Evolutionary conservation across 2,888 invertebrate species (phyloP).

Genomic region (Myopa tessellatipennis): DNA sequence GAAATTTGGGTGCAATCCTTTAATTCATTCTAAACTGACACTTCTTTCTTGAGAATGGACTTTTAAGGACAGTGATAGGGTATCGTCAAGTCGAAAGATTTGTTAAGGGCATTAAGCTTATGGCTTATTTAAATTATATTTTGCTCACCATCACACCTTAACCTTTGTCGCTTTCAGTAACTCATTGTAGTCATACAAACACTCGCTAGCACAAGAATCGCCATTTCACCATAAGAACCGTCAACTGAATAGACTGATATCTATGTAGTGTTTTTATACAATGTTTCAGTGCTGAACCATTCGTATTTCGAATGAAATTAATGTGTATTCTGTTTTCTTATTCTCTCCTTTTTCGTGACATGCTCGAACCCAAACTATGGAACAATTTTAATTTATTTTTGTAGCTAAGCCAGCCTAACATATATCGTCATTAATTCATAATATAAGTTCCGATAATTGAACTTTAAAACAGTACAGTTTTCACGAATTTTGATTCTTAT

Average conservation of each 20-base stretch:
- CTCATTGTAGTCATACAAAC: conserved; percentile 11
- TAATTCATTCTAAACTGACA: no score
- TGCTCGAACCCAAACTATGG: conserved; percentile 50
- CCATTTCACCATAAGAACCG: not conserved
- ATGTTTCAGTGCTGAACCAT: not conserved
- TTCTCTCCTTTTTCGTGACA: conserved; percentile 48
- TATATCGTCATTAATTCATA: conserved; percentile 63
- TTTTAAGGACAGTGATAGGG: no score
- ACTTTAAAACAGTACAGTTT: conserved; percentile 42
- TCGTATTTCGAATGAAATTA: conserved; percentile 42
- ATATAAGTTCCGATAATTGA: conserved; percentile 54
- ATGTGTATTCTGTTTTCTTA: conserved; percentile 48
- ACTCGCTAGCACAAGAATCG: conserved; percentile 9
- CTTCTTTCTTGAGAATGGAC: no score
- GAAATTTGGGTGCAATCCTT: no score
- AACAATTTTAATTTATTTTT: conserved; percentile 42
- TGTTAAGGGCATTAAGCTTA: no score
- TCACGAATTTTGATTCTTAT: conserved; percentile 26
- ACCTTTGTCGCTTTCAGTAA: conserved; percentile 16
- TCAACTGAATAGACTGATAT: not conserved
- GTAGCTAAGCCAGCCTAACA: conserved; percentile 67
- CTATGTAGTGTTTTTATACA: not conserved
- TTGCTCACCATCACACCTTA: not conserved
- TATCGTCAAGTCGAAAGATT: no score
- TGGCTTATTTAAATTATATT: not conserved